These are phyloP conservation scores for Drosophila aff. DNA, from an alignment of 1,140 invertebrate genomes.

Conservation along the genomic window DNA sequence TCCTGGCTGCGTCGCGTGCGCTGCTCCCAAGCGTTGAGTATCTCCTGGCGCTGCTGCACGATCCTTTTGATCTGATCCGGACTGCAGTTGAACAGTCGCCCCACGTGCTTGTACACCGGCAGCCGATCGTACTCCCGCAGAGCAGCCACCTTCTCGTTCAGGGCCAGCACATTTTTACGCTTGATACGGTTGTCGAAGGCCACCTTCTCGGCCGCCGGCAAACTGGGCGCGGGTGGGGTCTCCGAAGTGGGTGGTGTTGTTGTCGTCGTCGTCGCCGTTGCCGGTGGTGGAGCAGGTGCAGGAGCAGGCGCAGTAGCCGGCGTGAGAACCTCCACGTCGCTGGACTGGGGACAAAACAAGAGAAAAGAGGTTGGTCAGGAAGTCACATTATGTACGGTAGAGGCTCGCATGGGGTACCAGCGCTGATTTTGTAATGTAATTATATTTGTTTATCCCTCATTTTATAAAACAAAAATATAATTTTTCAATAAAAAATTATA, in stretches of 20 bases:
- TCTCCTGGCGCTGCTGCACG: constrained; percentile 76
- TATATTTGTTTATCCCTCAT: too few relatives aligned
- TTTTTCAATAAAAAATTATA: too few relatives aligned
- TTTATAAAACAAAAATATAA: too few relatives aligned
- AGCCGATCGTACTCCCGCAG: constrained; percentile 75
- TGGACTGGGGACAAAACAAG: constrained; percentile 5
- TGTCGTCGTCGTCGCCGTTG: constrained; percentile 1
- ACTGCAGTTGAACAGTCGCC: constrained; percentile 79
- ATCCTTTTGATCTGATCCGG: constrained; percentile 83
- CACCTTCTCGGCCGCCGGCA: constrained; percentile 70
- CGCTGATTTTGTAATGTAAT: too few relatives aligned
- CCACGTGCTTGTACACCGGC: constrained; percentile 80
- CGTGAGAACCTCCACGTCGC: constrained; percentile 29
- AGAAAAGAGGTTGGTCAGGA: neutral
- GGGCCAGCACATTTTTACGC: constrained; percentile 78
- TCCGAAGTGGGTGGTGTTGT: constrained; percentile 13
- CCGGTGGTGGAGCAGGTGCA: constrained; percentile 22
- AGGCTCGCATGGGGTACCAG: neutral
- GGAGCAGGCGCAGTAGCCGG: constrained; percentile 32
- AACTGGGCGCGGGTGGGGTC: constrained; percentile 34
- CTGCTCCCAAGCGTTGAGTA: constrained; percentile 77
- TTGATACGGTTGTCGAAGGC: constrained; percentile 82
- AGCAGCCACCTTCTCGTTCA: constrained; percentile 81
- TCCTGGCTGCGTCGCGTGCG: constrained; percentile 73
- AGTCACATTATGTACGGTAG: constrained; percentile 2